A percentile compares a stretch with the other conserved stretches of the same genome.
These are phyloP conservation scores for Phylloscopus whistleri DNA, from an alignment of 2,113 vertebrate species.

Conservation along the genomic window DNA sequence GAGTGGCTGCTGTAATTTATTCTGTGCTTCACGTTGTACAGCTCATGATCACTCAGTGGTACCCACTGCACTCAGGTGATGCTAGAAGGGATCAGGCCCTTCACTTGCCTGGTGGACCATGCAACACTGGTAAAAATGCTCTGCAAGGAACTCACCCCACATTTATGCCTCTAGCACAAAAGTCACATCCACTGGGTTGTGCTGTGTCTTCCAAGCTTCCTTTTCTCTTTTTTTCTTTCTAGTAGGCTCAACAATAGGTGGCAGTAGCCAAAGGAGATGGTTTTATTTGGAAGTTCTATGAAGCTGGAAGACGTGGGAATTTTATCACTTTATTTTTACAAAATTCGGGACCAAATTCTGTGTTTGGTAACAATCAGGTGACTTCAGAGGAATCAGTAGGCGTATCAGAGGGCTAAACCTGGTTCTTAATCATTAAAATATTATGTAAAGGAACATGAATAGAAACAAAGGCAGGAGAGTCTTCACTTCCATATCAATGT, in stretches of 20 bases:
- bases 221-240: background rate
- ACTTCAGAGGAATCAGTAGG: conserved; percentile 21
- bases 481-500: conserved; percentile 77
- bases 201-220: background rate
- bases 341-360: background rate
- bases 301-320: background rate
- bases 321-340: conserved; percentile 19
- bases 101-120: background rate
- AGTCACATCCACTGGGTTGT: background rate
- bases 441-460: conserved; percentile 69
- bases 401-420: conserved; percentile 32
- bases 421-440: conserved; percentile 63
- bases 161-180: background rate
- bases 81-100: background rate
- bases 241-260: background rate
- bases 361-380: background rate
- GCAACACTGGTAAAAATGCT: background rate
- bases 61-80: background rate
- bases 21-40: fast-evolving
- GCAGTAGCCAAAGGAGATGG: background rate
- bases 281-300: background rate
- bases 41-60: background rate
- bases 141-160: background rate
- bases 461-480: conserved; percentile 61
- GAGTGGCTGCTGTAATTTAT: background rate